phyloP scores from a whole-genome alignment of 2,888 invertebrate species.

The Leucoma salicis region DNA sequence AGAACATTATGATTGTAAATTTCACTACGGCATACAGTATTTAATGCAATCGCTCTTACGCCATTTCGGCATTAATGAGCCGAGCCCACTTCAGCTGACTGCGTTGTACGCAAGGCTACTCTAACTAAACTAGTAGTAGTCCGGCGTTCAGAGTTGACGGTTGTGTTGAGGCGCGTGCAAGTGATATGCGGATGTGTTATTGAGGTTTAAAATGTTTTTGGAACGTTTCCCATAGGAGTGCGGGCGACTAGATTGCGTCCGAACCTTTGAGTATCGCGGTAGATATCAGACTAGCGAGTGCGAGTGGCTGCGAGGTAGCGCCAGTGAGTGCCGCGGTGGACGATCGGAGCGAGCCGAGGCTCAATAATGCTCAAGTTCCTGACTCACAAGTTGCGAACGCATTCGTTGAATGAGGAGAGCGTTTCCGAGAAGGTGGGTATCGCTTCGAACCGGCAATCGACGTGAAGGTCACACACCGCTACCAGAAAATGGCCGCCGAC shows the following conservation, averaged over 20 bases:
- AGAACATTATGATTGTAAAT: constrained; percentile 24
- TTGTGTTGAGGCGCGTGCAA: constrained; percentile 46
- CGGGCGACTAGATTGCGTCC: constrained; percentile 33
- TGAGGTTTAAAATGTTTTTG: constrained; percentile 64
- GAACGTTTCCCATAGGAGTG: constrained; percentile 65
- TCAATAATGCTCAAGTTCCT: constrained; percentile 92
- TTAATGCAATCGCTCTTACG: constrained; percentile 54
- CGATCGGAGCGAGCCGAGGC: constrained; percentile 67
- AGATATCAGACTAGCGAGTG: constrained; percentile 34
- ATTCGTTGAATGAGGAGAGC: constrained; percentile 92
- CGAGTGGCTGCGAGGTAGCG: constrained; percentile 49
- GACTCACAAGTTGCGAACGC: constrained; percentile 92
- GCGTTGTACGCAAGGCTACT: constrained; percentile 80
- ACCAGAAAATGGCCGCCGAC: constrained; percentile 84
- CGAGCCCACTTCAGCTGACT: constrained; percentile 80
- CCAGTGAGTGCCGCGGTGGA: constrained; percentile 46
- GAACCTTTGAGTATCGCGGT: constrained; percentile 34
- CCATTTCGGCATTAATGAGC: constrained; percentile 69
- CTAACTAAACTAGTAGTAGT: constrained; percentile 72
- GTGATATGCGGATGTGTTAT: constrained; percentile 63
- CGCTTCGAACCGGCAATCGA: constrained; percentile 49
- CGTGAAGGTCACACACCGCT: constrained; percentile 66
- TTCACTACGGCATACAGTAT: constrained; percentile 41
- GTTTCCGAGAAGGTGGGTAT: constrained; percentile 88
- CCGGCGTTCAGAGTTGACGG: constrained; percentile 59